Conservation (phyloP, 1,140 invertebrate genomes). For the Drosophila kepulauana region DNA sequence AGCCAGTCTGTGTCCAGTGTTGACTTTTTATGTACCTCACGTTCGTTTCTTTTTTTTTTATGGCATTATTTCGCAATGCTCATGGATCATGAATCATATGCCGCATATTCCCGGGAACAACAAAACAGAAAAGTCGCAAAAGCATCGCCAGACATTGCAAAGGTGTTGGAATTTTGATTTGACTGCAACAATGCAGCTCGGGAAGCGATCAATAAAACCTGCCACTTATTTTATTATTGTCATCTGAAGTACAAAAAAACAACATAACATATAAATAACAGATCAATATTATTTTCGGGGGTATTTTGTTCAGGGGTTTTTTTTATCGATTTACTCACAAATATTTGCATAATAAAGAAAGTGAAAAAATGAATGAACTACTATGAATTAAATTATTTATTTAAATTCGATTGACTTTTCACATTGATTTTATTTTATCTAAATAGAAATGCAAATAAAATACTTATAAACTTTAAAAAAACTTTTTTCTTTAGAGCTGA, state of each 20-base stretch:
- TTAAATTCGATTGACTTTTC: too few species aligned
- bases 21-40: slow-evolving; percentile 55
- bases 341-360: neutral
- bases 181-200: slow-evolving; percentile 21
- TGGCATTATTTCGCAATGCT: slow-evolving; percentile 52
- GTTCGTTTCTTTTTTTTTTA: slow-evolving; percentile 25
- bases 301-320: neutral
- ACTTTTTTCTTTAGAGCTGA: too few species aligned
- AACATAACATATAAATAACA: neutral
- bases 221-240: neutral
- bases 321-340: neutral
- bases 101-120: slow-evolving; percentile 5
- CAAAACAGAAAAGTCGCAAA: neutral
- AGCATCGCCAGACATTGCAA: neutral
- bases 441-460: too few species aligned
- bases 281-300: neutral
- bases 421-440: too few species aligned
- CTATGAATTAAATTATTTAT: too few species aligned
- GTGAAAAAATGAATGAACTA: neutral
- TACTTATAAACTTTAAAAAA: too few species aligned
- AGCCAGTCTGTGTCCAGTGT: slow-evolving; percentile 19
- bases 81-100: slow-evolving; percentile 60
- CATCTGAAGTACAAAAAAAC: neutral
- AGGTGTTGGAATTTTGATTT: slow-evolving; percentile 73
- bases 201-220: neutral